Percentiles rank a stretch among this genome's conserved stretches.
These are phyloP conservation scores for Lethenteron reissneri DNA, from an alignment of 2,113 vertebrate species.

Conservation along the genomic window DNA sequence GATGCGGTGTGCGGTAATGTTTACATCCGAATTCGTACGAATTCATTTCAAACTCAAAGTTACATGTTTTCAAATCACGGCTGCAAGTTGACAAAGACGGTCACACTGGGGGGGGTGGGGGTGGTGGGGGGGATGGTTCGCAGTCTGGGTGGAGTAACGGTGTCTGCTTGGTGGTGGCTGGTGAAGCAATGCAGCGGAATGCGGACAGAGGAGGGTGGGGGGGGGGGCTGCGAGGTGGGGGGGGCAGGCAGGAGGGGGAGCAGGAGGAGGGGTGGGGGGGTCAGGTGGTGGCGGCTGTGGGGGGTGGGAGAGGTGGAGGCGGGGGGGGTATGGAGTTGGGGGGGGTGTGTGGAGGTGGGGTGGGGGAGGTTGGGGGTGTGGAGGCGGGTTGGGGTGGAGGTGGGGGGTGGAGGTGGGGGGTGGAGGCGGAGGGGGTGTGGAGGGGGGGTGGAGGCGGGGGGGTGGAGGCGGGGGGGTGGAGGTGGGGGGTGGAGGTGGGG, in stretches of 20 bases:
- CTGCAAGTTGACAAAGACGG: no score
- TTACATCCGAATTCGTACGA: no score
- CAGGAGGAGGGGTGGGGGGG: background rate
- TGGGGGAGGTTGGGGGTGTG: background rate
- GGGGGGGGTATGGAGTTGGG: background rate
- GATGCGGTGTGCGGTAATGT: no score
- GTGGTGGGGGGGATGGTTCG: no score
- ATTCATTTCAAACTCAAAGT: no score
- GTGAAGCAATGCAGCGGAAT: no score
- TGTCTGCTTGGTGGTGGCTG: no score
- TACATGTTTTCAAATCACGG: no score
- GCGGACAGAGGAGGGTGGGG: no score
- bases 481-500: background rate
- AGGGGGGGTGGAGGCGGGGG: background rate
- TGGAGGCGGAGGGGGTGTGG: background rate
- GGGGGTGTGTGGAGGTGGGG: background rate
- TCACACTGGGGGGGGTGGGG: no score
- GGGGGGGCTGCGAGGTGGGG: background rate
- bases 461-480: background rate
- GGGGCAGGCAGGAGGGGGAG: background rate
- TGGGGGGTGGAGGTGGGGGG: no score
- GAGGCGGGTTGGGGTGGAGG: background rate
- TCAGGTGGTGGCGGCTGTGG: background rate
- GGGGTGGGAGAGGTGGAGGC: background rate
- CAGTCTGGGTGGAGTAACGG: no score